Evolutionary conservation across 2,113 vertebrate species (phyloP).

Genomic region (Campylomormyrus numenius): DNA sequence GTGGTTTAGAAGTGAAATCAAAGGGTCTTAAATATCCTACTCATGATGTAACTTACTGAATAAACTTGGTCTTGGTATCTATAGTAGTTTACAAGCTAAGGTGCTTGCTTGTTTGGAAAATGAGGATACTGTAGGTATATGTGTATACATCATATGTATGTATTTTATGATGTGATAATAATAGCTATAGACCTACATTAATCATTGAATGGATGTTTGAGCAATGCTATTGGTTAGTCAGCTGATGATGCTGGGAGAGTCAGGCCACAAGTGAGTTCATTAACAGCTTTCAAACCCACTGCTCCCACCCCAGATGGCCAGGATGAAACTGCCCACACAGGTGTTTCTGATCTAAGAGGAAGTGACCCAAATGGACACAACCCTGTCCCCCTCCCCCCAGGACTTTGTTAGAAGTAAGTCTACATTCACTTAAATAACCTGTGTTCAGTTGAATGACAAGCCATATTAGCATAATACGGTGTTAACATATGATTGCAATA

Average conservation of each 20-base stretch:
- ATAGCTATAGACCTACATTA: neutral
- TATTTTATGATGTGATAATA: neutral
- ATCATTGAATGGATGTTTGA: neutral
- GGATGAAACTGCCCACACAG: neutral
- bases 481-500: neutral
- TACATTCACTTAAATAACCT: neutral
- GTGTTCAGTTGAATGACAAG: neutral
- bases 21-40: neutral
- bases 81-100: neutral
- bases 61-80: neutral
- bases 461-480: neutral
- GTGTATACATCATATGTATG: neutral
- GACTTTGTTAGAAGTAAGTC: neutral
- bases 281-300: neutral
- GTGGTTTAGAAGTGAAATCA: neutral
- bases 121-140: neutral
- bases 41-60: neutral
- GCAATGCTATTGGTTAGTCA: neutral
- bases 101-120: neutral
- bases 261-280: neutral
- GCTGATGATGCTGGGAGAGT: neutral
- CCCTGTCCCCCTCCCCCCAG: neutral
- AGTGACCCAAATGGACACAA: neutral
- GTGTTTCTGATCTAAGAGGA: neutral
- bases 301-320: neutral